Evolutionary conservation across 2,797 vertebrate genomes (phyloP), one percentile per base, ranked within the genome.

Genomic region (Xenops minutus): DNA sequence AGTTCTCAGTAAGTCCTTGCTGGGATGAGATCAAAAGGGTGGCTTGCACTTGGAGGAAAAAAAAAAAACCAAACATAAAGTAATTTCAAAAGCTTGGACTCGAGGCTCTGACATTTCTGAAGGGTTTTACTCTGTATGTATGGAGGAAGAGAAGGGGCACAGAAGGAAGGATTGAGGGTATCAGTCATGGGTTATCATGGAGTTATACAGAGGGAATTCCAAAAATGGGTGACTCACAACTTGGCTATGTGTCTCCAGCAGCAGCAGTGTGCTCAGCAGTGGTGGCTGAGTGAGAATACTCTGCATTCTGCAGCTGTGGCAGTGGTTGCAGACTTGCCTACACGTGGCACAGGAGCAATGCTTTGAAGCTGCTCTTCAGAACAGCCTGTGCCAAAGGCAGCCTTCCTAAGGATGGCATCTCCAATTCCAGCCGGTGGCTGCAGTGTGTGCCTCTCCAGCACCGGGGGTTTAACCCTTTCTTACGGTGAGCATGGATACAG

Each of bases 81-180:
- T 27, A 14, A 36, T 58, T 78, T 64, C 24, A 22, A 37, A 43
- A 44, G 12, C 19, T 36, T 64, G 12, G 29, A 30, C 41, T 85
- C 79, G 2, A 54, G 69, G 36, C 24, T 91, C 23, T 75, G 56
- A 22, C 5, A 48, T 71, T 3, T 30, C 22, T 52, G 5, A 52
- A 74, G 18, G 9, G 8, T 59, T 75, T 6, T 51, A 1, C 18
- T 86, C 27, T 6, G 4, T 24, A 0, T 6, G 3, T 11, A 3
- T 30, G 26, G 41, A 74, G 54, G 36, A 69, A 12, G 14, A 76
- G 24, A 73, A 48, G 19, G 27, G 39, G 6, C 30, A 12, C 1
- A 24, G 73, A 61, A 56, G 26, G 51, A 37, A 43, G 27, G 5
- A 24, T 7, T 68, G 69, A 43, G 73, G 11, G 8, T 37, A 13